Evolutionary conservation across 2,113 vertebrate species (phyloP), one percentile per base, ranked within the genome.

Genomic region (Octodon degus): DNA sequence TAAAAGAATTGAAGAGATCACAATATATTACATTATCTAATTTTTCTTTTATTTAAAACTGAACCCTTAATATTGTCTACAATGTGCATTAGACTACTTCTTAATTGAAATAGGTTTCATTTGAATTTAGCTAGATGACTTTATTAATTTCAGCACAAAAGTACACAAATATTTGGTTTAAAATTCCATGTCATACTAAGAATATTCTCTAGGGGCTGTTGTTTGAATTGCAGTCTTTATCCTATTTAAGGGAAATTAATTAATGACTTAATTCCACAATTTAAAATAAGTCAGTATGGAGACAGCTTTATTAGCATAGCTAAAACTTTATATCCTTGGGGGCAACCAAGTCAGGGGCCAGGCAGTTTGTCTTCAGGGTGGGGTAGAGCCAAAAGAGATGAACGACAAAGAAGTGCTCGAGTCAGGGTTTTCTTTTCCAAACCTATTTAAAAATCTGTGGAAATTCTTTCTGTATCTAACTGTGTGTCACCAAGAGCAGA

Each of bases 401-500:
- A 84, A 12, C 43, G 30, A 85, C 60, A 83, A 93, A 63, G 32
- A 86, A 83, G 67, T 37, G 1, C 19, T 17, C 58, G n/a, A 86
- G 32, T 74, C 25, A 89, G 86, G 27, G 40, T 47, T 97, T 63
- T 68, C 84, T 95, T 79, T 53, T 3, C 13, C 20, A 12, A 85
- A 50, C 30, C 16, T 81, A 91, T 82, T 93, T 92, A 90, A 94
- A 47, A 96, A 86, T 89, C 63, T 89, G 10, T 76, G 82, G 40
- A 95, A 77, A 91, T 79, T 58, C 55, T 74, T 37, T 83, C 67
- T 34, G 40, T 63, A 79, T 53, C n/a, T 20, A 86, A 70, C 40
- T 70, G 9, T 27, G 24, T 93, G 55, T 60, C 83, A 82, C 89
- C 40, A 74, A 81, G 53, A 90, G 13, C 27, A 90, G 34, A 84